These are phyloP conservation scores for Cheirogaleus major DNA, from an alignment of 2,797 vertebrate species.

Conservation along the genomic window DNA sequence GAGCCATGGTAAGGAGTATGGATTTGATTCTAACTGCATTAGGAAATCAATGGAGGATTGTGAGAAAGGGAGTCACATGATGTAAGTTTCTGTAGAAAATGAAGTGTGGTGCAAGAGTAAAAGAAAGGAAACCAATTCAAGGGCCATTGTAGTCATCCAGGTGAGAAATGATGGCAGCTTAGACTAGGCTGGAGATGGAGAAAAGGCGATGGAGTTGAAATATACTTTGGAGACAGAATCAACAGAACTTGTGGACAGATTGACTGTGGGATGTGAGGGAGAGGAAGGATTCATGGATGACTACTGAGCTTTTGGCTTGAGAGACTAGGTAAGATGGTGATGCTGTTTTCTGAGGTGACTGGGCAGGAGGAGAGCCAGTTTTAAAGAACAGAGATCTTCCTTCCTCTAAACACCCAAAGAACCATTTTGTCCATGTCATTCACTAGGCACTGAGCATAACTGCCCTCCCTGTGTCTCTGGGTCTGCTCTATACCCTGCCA, in stretches of 20 bases:
- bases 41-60: background rate
- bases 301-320: background rate
- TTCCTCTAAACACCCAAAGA: background rate
- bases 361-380: background rate
- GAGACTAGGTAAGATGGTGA: background rate
- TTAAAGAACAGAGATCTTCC: background rate
- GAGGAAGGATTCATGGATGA: background rate
- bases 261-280: background rate
- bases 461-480: background rate
- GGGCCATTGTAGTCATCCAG: background rate
- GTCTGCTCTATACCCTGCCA: background rate
- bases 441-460: background rate
- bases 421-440: background rate
- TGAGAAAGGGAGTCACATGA: background rate
- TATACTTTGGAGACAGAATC: constrained; percentile 26
- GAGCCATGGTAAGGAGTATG: background rate
- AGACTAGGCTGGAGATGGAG: background rate
- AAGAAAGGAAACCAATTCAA: constrained; percentile 6
- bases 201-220: constrained; percentile 16
- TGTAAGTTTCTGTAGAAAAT: constrained; percentile 12
- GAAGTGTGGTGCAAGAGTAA: background rate
- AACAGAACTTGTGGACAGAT: background rate
- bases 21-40: constrained; percentile 15
- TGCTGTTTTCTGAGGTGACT: background rate
- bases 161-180: constrained; percentile 27